Evolutionary conservation across 2,797 vertebrate species (phyloP), one percentile per base, ranked within the genome.

Genomic region (Lepus oiostolus): DNA sequence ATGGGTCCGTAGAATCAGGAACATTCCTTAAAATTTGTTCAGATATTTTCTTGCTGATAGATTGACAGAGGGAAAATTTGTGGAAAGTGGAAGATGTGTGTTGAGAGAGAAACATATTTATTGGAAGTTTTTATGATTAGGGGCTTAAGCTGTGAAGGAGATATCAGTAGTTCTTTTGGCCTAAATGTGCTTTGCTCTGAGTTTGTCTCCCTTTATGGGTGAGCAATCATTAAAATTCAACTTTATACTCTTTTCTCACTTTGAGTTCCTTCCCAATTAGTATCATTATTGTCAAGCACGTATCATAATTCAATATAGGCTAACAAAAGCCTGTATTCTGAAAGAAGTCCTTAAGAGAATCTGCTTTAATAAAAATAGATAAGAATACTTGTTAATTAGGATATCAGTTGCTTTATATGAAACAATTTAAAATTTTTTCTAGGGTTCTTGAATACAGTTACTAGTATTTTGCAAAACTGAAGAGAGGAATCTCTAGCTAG

Each of bases 391-490:
- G 11, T 47, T 95, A 85, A 91, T 79, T 91, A 79, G 6, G 1
- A 85, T 93, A 93, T 74, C n/a, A 92, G 85, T 79, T 85, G 84
- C 65, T 94, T 90, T 92, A 60, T 60, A 28, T 71, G 83, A 90
- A 95, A 83, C 47, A 30, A 67, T 85, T 92, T 79, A 60, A 92
- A 76, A 70, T 77, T 93, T 6, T 58, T 92, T 87, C 58, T 54
- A 85, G 22, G 35, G 13, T 80, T 16, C n/a, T 93, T 83, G n/a
- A 92, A 83, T 79, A 70, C 6, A 81, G 21, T 76, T 81, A 65
- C 26, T 72, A 74, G 81, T 76, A 91, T 79, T 87, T 95, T 85
- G 22, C 14, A 90, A 85, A 88, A 88, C 58, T 52, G 47, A 94
- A 85, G 32, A 93, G 28, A 90, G 8, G 7, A 60, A 88, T 90